These are phyloP conservation scores for Acleris literana DNA, from an alignment of 2,888 invertebrate species.

Conservation along the genomic window DNA sequence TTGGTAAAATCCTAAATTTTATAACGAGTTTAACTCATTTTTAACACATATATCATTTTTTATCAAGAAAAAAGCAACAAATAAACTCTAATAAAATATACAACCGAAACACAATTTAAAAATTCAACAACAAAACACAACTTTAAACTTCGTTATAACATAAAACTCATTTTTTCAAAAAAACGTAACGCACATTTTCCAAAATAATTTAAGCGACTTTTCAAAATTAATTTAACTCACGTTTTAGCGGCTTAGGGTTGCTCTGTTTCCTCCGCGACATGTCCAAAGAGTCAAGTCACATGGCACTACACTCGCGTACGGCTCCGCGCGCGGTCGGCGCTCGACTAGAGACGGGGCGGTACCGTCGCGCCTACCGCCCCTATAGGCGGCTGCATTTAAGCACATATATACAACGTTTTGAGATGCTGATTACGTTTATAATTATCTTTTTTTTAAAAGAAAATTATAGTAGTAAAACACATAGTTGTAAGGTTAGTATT, in stretches of 20 bases:
- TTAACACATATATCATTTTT: too few species aligned
- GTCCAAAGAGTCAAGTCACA: constrained; percentile 52
- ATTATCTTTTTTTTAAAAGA: not conserved
- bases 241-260: constrained; percentile 97
- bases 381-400: constrained; percentile 15
- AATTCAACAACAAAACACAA: not conserved
- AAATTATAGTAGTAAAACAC: too few species aligned
- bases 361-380: constrained; percentile 26
- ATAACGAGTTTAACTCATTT: too few species aligned
- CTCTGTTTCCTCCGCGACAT: constrained; percentile 98
- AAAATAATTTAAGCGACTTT: not conserved
- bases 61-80: too few species aligned
- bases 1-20: too few species aligned
- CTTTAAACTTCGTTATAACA: not conserved
- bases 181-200: not conserved
- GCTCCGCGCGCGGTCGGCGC: constrained; percentile 23
- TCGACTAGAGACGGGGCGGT: constrained; percentile 29
- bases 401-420: constrained; percentile 8
- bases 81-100: too few species aligned
- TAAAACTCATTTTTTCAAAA: not conserved
- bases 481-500: too few species aligned
- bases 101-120: not conserved
- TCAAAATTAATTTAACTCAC: constrained; percentile 83
- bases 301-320: constrained; percentile 34
- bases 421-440: not conserved